Evolutionary conservation across 2,888 invertebrate genomes (phyloP).

Genomic region (Furcula furcula): DNA sequence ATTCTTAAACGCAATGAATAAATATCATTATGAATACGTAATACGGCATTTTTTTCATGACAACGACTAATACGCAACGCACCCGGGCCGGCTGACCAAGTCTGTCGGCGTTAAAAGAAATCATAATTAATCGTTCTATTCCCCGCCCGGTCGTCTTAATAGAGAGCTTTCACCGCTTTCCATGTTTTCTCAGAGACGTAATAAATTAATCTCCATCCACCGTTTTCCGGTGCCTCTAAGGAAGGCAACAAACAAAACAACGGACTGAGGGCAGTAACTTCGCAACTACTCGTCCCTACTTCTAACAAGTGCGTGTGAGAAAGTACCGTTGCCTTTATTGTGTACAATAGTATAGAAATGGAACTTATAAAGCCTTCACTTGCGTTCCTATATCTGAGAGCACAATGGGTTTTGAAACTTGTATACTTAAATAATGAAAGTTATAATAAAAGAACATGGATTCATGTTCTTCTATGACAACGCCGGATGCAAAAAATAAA

Average conservation of each 20-base stretch:
- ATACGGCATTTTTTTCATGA: slow-evolving; percentile 23
- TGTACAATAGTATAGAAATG: neutral
- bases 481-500: no score
- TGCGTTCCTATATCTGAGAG: no score
- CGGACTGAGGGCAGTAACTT: slow-evolving; percentile 46
- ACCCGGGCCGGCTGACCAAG: slow-evolving; percentile 37
- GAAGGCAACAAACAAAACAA: slow-evolving; percentile 60
- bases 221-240: slow-evolving; percentile 38
- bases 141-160: slow-evolving; percentile 70
- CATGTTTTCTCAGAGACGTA: slow-evolving; percentile 74
- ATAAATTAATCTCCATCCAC: slow-evolving; percentile 79
- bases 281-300: slow-evolving; percentile 29
- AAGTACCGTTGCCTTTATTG: neutral
- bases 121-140: slow-evolving; percentile 75
- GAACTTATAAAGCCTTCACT: no score
- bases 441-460: no score
- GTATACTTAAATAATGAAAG: no score
- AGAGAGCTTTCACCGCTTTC: slow-evolving; percentile 72
- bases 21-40: no score
- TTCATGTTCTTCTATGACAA: no score
- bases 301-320: slow-evolving; percentile 23
- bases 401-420: no score
- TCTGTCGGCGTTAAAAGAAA: slow-evolving; percentile 71
- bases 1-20: no score
- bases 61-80: slow-evolving; percentile 42